These are phyloP conservation scores for Acinonyx jubatus DNA, from an alignment of 2,113 vertebrate species.

Conservation along the genomic window DNA sequence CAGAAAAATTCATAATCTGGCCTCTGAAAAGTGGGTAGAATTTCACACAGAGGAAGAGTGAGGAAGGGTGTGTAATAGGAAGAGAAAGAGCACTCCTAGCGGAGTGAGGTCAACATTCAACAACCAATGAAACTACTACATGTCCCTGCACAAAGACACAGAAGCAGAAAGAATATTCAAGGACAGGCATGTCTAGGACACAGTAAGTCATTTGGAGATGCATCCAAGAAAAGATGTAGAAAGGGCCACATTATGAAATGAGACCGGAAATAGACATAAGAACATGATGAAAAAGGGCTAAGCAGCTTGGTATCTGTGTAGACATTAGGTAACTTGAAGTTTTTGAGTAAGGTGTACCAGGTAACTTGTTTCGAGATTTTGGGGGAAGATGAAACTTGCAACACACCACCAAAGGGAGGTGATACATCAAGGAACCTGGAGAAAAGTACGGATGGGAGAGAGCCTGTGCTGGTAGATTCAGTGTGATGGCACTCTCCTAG, in stretches of 20 bases:
- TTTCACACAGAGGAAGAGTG: neutral
- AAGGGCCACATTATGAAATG: neutral
- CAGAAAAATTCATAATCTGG: neutral
- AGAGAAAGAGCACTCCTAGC: neutral
- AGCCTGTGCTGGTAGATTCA: neutral
- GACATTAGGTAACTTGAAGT: neutral
- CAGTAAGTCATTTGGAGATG: neutral
- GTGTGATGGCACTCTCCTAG: neutral
- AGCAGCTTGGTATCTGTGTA: neutral
- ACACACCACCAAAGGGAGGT: neutral
- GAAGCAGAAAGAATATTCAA: neutral
- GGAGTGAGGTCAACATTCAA: neutral
- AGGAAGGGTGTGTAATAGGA: neutral
- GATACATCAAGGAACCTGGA: neutral
- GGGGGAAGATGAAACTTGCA: neutral
- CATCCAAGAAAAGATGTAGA: neutral
- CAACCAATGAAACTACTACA: neutral
- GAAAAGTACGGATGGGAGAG: neutral
- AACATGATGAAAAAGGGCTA: neutral
- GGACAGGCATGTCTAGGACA: neutral
- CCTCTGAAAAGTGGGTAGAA: neutral
- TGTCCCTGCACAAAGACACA: neutral
- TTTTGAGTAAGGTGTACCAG: neutral
- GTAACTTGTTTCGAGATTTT: neutral
- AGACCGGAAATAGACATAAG: neutral